phyloP scores from a whole-genome alignment of 1,140 invertebrate species.

The Drosophila chauvacae region DNA sequence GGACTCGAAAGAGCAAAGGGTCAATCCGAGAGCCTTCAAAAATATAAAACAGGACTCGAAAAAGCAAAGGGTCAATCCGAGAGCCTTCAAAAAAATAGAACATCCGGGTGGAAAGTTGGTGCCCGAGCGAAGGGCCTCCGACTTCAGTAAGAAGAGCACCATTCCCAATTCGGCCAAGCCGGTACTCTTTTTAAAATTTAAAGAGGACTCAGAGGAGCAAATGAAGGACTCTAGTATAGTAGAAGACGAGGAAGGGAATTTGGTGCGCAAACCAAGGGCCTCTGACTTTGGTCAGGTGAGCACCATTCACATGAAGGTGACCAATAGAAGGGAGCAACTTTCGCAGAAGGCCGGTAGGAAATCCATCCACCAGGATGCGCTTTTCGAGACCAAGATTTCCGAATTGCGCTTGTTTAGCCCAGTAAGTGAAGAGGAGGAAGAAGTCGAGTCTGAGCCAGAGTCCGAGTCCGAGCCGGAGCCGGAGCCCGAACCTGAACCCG shows the following conservation, averaged over 20 bases:
- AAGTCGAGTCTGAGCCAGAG: background rate
- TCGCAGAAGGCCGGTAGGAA: background rate
- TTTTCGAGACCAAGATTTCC: background rate
- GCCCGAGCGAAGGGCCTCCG: no score
- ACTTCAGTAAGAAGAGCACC: no score
- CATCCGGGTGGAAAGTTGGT: no score
- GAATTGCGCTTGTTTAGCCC: background rate
- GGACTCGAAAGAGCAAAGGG: background rate
- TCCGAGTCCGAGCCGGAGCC: background rate
- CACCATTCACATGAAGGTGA: constrained; percentile 5
- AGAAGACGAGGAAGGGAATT: background rate
- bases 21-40: no score
- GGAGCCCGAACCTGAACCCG: background rate
- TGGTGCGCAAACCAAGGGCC: background rate
- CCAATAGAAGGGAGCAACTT: background rate
- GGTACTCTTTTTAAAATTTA: no score
- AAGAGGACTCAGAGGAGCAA: background rate
- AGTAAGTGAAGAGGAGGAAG: background rate
- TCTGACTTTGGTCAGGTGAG: background rate
- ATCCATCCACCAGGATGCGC: background rate
- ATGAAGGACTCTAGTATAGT: background rate
- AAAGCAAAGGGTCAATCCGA: no score
- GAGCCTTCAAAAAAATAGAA: no score
- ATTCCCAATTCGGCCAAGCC: no score
- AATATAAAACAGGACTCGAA: background rate